A percentile compares a stretch with the other conserved stretches of the same genome.
Conservation (phyloP, 2,888 invertebrate species). For the Eretmocerus hayati region DNA sequence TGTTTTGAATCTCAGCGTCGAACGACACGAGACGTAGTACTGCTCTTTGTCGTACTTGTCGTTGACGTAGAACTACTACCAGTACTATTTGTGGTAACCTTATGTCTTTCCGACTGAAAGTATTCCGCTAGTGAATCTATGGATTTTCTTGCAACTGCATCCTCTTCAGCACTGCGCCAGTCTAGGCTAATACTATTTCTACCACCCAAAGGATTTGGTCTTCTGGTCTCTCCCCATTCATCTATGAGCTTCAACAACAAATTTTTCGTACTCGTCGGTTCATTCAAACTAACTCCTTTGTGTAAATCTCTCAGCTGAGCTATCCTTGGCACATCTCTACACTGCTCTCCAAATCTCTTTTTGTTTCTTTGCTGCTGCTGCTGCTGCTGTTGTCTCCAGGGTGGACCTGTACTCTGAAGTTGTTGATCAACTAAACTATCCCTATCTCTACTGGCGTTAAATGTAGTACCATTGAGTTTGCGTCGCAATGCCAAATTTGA, state of each 20-base stretch:
- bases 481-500: conserved; percentile 36
- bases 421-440: conserved; percentile 13
- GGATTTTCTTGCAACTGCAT: conserved; percentile 67
- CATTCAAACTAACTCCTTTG: conserved; percentile 39
- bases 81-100: conserved; percentile 21
- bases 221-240: conserved; percentile 63
- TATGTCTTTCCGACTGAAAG: conserved; percentile 54
- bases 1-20: too few species aligned
- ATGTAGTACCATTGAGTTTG: conserved; percentile 41
- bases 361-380: conserved; percentile 34
- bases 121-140: conserved; percentile 77
- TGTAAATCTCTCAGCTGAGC: conserved; percentile 39
- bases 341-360: conserved; percentile 40
- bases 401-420: conserved; percentile 25
- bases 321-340: conserved; percentile 42
- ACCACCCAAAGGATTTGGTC: conserved; percentile 49
- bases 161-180: conserved; percentile 66
- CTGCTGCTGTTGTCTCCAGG: conserved; percentile 26
- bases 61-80: too few species aligned
- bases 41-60: too few species aligned
- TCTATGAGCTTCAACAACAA: conserved; percentile 66
- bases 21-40: too few species aligned
- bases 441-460: conserved; percentile 35
- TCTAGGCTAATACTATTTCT: conserved; percentile 68
- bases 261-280: conserved; percentile 60